Base-by-base conservation (phyloP, 2,113 vertebrate species). In the Amblyornis subalaris region DNA sequence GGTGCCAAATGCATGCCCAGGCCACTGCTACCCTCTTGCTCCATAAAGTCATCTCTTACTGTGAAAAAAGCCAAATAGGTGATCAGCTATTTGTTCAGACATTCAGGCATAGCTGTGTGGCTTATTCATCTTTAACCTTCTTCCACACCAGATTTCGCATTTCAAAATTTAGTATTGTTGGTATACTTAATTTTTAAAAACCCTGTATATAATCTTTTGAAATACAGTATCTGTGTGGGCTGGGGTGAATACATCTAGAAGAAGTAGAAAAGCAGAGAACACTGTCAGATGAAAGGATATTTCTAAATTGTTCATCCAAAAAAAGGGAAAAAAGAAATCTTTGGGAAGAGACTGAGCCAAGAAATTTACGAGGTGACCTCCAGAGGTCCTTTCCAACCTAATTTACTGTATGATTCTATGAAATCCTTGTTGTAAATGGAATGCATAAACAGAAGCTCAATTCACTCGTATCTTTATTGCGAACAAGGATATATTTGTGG, bases 401-500 rank as follows among this genome's bases (percentile, higher is more conserved):
- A 96, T 96, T 93, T 94, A 90, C 88, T 88, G 83, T 83, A 80
- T 92, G 82, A 95, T 95, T 96, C 83, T 88, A 40, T 95, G 92
- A 96, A 95, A 96, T 88, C 57, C 72, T 95, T 71, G 76, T 69
- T 83, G 55, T 58, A 91, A 92, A 93, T 83, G 60, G 75, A 53
- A 93, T 74, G 82, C 85, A 91, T 91, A 94, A 91, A 60, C 75
- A 97, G 79, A 78, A 90, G 86, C 75, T 93, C 75, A 22, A 66
- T 95, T 91, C 90, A 71, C 81, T 94, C 1, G 0, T 88, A 81
- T 80, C 88, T 90, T 93, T 92, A 86, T 75, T 72, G 69, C 80
- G 92, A 97, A 94, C 95, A 93, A 93, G 94, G 93, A 83, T 88
- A 13, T 95, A 94, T 95, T 95, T 94, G 88, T 95, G 91, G 88